Conservation (phyloP, 2,888 invertebrate genomes). For the Adineta ricciae region DNA sequence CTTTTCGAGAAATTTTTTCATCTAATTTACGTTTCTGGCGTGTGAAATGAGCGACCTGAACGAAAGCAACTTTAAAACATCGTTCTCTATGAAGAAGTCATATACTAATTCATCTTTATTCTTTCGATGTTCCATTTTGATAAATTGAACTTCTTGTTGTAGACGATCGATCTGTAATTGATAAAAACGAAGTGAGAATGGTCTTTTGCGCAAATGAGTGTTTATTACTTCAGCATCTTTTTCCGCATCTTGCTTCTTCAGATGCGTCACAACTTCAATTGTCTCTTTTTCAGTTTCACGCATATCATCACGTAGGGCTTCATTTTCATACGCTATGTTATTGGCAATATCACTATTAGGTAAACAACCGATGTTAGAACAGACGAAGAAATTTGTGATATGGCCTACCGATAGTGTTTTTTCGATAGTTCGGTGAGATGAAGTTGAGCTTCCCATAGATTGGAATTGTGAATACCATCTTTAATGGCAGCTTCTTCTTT, state of each 20-base stretch:
- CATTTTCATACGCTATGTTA: conserved; percentile 45
- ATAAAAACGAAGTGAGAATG: not conserved
- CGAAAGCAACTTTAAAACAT: not conserved
- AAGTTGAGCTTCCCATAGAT: conserved; percentile 42
- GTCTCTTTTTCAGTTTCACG: conserved; percentile 48
- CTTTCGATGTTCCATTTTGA: conserved; percentile 17
- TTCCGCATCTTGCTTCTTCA: conserved; percentile 47
- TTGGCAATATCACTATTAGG: conserved; percentile 45
- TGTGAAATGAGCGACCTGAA: conserved; percentile 43
- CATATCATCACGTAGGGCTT: conserved; percentile 45
- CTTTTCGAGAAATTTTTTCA: conserved; percentile 43
- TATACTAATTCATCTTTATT: conserved; percentile 27
- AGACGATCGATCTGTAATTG: not conserved
- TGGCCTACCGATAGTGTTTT: conserved; percentile 16
- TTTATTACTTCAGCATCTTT: conserved; percentile 44
- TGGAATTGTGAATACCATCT: conserved; percentile 45
- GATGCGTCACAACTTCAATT: conserved; percentile 48
- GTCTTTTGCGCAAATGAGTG: not conserved
- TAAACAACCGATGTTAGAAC: not conserved
- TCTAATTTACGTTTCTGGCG: conserved; percentile 45
- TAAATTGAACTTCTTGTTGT: not conserved
- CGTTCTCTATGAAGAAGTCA: not conserved
- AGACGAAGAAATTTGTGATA: not conserved
- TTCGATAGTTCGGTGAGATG: conserved; percentile 23
- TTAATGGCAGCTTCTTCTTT: conserved; percentile 39